Evolutionary conservation across 2,888 invertebrate species (phyloP), one percentile per base, ranked within the genome.

Genomic region (Lagria hirta): DNA sequence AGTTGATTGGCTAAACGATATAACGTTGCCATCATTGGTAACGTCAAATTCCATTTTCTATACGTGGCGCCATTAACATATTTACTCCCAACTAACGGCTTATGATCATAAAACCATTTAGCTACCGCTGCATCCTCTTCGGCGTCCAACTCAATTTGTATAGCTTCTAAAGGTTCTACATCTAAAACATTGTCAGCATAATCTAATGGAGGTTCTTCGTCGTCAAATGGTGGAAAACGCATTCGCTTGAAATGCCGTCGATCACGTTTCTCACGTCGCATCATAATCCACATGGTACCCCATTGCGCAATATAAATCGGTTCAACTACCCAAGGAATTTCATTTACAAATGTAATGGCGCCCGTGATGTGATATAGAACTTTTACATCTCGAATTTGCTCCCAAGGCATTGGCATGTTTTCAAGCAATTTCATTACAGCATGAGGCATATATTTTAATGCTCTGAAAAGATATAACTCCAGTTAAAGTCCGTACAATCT

Each of bases 391-490:
- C 99, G 79, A 50, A 99, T 99, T 74, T 99, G 99, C 71, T 99
- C 99, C 99, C 99, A 99, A 0, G 99, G 99, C 99, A 99, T 99
- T 0, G 99, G 99, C 99, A 99, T 99, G 71, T 99, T 99, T 71
- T 99, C 99, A 45, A 99, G 73, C 1, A 99, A 79, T 67, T 99
- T 99, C 78, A 99, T 85, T 3, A 99, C 97, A 4, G 99, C 99
- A 76, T 99, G 99, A 1, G 99, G 99, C 98, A 99, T 99, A 68
- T 99, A 99, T 70, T 99, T 99, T 29, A 99, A 73, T 2, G 98
- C 97, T 8, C 97, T 83, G 50, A n/a, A n/a, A n/a, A 20, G 13
- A 18, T 21, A 43, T 8, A 20, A n/a, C n/a, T n/a, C n/a, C n/a
- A n/a, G n/a, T n/a, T n/a, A n/a, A n/a, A n/a, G n/a, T n/a, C n/a